A percentile compares a stretch with the other conserved stretches of the same genome.
Evolutionary conservation across 2,888 invertebrate species (phyloP).

Genomic region (Lasioglossum malachurum): DNA sequence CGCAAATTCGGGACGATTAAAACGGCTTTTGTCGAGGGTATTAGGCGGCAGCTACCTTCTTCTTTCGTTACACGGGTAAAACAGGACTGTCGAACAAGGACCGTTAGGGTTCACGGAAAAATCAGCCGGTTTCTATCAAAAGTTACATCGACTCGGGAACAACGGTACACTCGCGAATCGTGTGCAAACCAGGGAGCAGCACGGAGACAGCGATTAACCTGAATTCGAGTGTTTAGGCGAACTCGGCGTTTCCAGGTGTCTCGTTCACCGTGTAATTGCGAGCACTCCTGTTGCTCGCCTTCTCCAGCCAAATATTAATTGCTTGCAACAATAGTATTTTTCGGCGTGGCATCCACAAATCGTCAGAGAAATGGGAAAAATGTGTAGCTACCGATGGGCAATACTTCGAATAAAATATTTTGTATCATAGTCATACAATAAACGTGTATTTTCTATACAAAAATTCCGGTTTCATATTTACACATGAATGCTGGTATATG

Average conservation of each 20-base stretch:
- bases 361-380: no score
- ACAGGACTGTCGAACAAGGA: not conserved
- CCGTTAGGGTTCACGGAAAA: conserved; percentile 39
- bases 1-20: conserved; percentile 25
- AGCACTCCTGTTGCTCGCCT: not conserved
- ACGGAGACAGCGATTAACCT: conserved; percentile 43
- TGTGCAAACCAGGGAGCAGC: not conserved
- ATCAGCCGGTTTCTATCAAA: conserved; percentile 19
- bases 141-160: conserved; percentile 20
- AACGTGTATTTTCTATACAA: no score
- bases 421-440: no score
- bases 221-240: conserved; percentile 19
- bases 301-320: no score
- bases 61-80: not conserved
- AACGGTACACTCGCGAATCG: conserved; percentile 34
- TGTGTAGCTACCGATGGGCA: no score
- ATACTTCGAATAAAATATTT: no score
- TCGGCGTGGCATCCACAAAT: no score
- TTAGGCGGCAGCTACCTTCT: not conserved
- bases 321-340: no score
- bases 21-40: not conserved
- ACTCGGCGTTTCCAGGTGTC: not conserved
- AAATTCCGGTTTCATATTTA: no score
- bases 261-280: not conserved
- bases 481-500: no score